A percentile compares a stretch with the other conserved stretches of the same genome.
Conservation (phyloP, 2,797 vertebrate genomes). For the Coccyzus lansbergi region DNA sequence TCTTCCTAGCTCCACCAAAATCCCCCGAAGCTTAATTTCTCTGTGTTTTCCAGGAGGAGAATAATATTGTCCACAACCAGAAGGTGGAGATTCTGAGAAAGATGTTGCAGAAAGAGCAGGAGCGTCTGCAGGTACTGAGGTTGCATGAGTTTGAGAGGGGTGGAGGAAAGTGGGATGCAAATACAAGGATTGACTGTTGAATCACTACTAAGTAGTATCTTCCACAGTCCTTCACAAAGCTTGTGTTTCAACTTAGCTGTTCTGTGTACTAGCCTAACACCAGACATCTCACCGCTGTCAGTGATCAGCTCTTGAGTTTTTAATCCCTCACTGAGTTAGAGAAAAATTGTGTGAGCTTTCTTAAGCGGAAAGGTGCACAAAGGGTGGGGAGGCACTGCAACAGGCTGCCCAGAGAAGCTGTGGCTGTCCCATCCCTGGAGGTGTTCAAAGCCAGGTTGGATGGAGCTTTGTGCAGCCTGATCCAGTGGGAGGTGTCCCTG, state of each 20-base stretch:
- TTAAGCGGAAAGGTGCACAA: not conserved
- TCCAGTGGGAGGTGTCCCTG: too few relatives aligned
- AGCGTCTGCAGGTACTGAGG: constrained; percentile 86
- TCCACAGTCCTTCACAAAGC: not conserved
- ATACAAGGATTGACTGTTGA: rapidly evolving
- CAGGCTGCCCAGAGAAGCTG: too few relatives aligned
- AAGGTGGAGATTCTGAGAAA: constrained; percentile 89
- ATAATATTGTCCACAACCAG: constrained; percentile 87
- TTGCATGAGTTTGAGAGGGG: not conserved
- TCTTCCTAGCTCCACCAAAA: not conserved
- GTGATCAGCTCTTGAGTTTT: not conserved
- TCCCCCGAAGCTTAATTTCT: not conserved
- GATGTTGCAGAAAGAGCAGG: constrained; percentile 89
- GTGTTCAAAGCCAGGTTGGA: too few relatives aligned
- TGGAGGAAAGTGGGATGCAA: not conserved
- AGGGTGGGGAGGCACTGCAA: too few relatives aligned
- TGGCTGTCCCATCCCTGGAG: too few relatives aligned
- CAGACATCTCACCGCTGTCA: not conserved
- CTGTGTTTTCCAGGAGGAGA: constrained; percentile 83
- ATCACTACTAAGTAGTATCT: not conserved
- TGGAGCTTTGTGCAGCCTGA: too few relatives aligned
- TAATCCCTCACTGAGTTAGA: not conserved
- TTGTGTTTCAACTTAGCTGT: not conserved
- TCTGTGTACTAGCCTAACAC: rapidly evolving
- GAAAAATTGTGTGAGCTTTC: not conserved